Percentiles rank a stretch among this genome's conserved stretches.
Evolutionary conservation across 2,888 invertebrate species (phyloP).

Genomic region (Colletes collaris): DNA sequence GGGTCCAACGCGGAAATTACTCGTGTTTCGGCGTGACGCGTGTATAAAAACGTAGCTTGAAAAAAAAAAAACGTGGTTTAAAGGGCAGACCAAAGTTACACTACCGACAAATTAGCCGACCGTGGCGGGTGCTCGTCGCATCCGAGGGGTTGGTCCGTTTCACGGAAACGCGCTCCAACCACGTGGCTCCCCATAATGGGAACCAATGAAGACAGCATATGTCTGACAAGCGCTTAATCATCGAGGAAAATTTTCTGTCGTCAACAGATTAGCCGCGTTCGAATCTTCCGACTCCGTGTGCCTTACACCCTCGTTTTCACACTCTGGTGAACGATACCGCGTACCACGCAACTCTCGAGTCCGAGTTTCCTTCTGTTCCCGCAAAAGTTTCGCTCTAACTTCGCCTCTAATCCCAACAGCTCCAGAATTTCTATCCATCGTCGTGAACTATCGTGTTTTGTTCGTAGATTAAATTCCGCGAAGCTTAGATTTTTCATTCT

Average conservation of each 20-base stretch:
- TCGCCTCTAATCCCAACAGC: too few species aligned
- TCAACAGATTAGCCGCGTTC: conserved; percentile 67
- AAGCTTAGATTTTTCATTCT: too few species aligned
- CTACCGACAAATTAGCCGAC: conserved; percentile 71
- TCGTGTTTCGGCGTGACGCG: conserved; percentile 36
- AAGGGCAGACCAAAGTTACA: conserved; percentile 64
- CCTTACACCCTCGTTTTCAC: conserved; percentile 30
- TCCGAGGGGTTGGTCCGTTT: conserved; percentile 61
- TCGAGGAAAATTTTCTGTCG: conserved; percentile 73
- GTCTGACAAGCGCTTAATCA: conserved; percentile 76
- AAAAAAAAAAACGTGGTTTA: conserved; percentile 17
- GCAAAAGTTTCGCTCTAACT: too few species aligned
- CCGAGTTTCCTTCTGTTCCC: too few species aligned
- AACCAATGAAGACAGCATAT: conserved; percentile 76
- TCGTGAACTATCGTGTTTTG: too few species aligned
- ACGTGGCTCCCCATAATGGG: conserved; percentile 61
- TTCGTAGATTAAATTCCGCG: too few species aligned
- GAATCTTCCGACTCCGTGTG: conserved; percentile 64
- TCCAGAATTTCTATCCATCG: too few species aligned
- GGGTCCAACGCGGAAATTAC: conserved; percentile 33
- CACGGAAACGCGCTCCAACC: conserved; percentile 66
- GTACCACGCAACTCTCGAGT: not conserved
- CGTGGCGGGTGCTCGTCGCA: conserved; percentile 49
- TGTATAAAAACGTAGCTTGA: not conserved
- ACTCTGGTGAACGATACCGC: not conserved